Evolutionary conservation across 1,140 invertebrate species (phyloP).

Genomic region (Apocrypta bakeri): DNA sequence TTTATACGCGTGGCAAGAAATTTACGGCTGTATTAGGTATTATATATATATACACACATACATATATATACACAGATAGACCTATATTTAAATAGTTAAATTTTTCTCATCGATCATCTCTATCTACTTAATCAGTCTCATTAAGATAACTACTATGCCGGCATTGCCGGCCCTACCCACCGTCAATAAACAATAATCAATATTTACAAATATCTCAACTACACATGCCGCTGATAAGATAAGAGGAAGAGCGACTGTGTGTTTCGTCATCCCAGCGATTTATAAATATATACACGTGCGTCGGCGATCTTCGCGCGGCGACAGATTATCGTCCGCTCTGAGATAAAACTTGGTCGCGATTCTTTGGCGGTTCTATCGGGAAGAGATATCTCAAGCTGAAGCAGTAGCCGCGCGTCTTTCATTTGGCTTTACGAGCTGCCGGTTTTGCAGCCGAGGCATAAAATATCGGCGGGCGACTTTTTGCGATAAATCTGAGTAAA

Average conservation of each 20-base stretch:
- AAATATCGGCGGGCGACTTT: background rate
- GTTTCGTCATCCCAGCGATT: slow-evolving; percentile 45
- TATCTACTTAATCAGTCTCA: background rate
- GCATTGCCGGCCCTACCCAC: background rate
- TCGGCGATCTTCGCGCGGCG: background rate
- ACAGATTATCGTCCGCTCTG: slow-evolving; percentile 38
- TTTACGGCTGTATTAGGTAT: no score
- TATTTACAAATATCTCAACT: slow-evolving; percentile 18
- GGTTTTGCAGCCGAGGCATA: slow-evolving; percentile 22
- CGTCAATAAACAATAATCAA: slow-evolving; percentile 40
- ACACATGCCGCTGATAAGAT: slow-evolving; percentile 50
- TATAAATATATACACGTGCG: slow-evolving; percentile 41
- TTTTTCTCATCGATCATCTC: no score
- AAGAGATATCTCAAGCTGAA: slow-evolving; percentile 31
- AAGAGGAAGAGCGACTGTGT: background rate
- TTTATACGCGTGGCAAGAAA: background rate
- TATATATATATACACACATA: no score
- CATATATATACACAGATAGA: no score
- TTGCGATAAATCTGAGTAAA: slow-evolving; percentile 42
- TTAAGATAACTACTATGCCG: slow-evolving; percentile 22
- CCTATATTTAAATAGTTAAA: no score
- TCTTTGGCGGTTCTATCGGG: slow-evolving; percentile 45
- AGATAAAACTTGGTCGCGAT: slow-evolving; percentile 36
- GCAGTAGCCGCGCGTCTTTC: slow-evolving; percentile 33
- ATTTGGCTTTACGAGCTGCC: slow-evolving; percentile 43